Conservation (phyloP, 1,140 invertebrate species). For the Caenorhabditis tropicalis region DNA sequence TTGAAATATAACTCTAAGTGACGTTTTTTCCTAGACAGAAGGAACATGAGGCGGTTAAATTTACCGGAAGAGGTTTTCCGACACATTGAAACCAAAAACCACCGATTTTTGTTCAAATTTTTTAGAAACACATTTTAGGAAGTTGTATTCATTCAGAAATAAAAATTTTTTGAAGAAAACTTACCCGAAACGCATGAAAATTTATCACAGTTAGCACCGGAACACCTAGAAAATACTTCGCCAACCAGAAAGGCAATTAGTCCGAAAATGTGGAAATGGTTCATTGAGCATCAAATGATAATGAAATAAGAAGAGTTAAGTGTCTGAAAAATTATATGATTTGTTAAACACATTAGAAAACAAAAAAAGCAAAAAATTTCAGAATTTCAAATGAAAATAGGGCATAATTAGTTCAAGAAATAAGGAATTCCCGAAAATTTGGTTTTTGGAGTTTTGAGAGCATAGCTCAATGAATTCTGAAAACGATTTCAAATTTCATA, state of each 20-base stretch:
- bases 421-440: not conserved
- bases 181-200: slow-evolving; percentile 10
- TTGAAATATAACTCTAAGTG: not conserved
- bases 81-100: not conserved
- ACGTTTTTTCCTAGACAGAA: not conserved
- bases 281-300: slow-evolving; percentile 1
- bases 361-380: not conserved
- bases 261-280: not conserved
- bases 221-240: not conserved
- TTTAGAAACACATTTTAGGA: no score
- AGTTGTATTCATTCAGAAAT: no score
- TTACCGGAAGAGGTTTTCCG: no score
- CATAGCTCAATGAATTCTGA: slow-evolving; percentile 26
- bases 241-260: not conserved
- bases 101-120: not conserved
- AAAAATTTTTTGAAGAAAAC: not conserved
- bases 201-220: not conserved
- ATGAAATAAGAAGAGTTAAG: not conserved
- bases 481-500: slow-evolving; percentile 32
- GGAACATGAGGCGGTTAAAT: no score
- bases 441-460: not conserved
- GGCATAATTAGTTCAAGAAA: no score
- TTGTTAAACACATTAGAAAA: not conserved
- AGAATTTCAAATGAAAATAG: no score
- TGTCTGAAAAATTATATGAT: not conserved